Evolutionary conservation across 1,140 invertebrate species (phyloP).

Genomic region (Tenebrio molitor): DNA sequence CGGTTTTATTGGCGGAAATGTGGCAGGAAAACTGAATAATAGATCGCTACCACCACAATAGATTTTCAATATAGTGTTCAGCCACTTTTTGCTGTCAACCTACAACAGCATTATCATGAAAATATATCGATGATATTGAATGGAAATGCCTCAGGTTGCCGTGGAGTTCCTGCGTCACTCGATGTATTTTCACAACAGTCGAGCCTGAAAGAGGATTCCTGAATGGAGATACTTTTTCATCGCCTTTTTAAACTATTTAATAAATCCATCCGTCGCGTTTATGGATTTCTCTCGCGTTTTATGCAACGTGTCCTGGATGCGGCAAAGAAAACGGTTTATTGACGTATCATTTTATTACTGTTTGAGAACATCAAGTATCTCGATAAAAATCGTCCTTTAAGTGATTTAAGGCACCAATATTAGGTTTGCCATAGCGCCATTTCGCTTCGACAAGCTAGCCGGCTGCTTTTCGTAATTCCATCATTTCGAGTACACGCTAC

Average conservation of each 20-base stretch:
- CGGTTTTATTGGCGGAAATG: slow-evolving; percentile 10
- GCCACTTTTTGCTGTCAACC: slow-evolving; percentile 43
- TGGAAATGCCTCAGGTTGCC: slow-evolving; percentile 27
- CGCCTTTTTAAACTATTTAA: not conserved
- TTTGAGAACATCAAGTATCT: slow-evolving; percentile 26
- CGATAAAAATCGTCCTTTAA: slow-evolving; percentile 1
- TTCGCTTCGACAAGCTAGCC: slow-evolving; percentile 33
- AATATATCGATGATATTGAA: slow-evolving; percentile 41
- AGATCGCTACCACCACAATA: slow-evolving; percentile 29
- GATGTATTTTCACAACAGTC: slow-evolving; percentile 1
- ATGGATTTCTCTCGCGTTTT: not conserved
- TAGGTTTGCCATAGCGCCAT: slow-evolving; percentile 3
- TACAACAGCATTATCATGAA: slow-evolving; percentile 39
- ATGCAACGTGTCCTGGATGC: not conserved
- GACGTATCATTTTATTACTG: slow-evolving; percentile 37
- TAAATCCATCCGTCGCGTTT: not conserved
- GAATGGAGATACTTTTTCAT: not conserved
- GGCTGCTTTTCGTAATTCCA: slow-evolving; percentile 44
- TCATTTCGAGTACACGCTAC: slow-evolving; percentile 46
- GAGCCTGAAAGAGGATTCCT: not conserved
- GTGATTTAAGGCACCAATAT: slow-evolving; percentile 25
- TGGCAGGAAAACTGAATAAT: slow-evolving; percentile 26
- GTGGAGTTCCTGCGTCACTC: not conserved
- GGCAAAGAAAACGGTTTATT: not conserved
- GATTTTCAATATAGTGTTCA: slow-evolving; percentile 37